phyloP scores from a whole-genome alignment of 1,140 invertebrate genomes.

The Harlomillsia oculata region DNA sequence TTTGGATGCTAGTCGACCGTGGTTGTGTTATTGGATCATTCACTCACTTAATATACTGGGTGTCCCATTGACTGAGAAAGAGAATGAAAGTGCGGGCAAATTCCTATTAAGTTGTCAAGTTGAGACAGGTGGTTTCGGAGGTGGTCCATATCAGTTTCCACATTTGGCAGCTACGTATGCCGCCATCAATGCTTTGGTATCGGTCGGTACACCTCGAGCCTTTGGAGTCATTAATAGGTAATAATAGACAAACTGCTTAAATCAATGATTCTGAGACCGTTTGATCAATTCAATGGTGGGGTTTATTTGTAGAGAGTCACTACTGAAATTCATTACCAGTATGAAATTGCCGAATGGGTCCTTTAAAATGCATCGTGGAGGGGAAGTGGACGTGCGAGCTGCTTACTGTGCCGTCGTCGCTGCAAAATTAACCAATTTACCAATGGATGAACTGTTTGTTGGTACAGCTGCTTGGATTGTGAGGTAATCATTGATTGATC shows the following conservation, averaged over 20 bases:
- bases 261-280: not conserved
- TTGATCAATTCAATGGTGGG: constrained; percentile 1
- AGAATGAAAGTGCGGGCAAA: constrained; percentile 54
- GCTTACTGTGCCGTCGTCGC: constrained; percentile 88
- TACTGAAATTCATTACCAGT: constrained; percentile 66
- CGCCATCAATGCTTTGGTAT: constrained; percentile 82
- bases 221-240: constrained; percentile 77
- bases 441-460: constrained; percentile 62
- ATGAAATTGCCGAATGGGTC: constrained; percentile 74
- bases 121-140: constrained; percentile 79
- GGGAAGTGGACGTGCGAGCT: constrained; percentile 92
- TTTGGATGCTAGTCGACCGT: constrained; percentile 86
- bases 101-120: constrained; percentile 51
- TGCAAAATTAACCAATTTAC: constrained; percentile 76
- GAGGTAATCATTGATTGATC: constrained; percentile 47
- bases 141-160: constrained; percentile 79
- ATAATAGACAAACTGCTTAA: constrained; percentile 18
- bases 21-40: constrained; percentile 92
- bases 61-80: constrained; percentile 55
- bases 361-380: constrained; percentile 80
- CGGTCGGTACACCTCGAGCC: constrained; percentile 76
- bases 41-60: constrained; percentile 78
- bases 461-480: constrained; percentile 83
- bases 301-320: constrained; percentile 46
- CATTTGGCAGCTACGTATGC: constrained; percentile 97